phyloP scores from a whole-genome alignment of 2,888 invertebrate genomes.

The Cotesia congregata region DNA sequence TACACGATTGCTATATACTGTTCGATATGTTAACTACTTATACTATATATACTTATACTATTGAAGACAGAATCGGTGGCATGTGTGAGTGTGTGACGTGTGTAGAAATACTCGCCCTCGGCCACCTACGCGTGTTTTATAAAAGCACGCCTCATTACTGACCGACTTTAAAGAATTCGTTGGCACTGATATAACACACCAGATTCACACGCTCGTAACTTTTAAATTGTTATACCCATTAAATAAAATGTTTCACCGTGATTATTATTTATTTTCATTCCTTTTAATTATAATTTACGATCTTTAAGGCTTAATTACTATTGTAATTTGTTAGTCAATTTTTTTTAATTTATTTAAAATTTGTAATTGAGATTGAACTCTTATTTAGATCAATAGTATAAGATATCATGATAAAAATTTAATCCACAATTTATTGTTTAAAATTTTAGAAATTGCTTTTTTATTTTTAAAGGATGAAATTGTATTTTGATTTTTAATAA shows the following conservation, averaged over 20 bases:
- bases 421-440: too few relatives aligned
- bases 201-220: constrained; percentile 53
- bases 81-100: constrained; percentile 44
- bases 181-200: constrained; percentile 18
- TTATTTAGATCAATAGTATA: too few relatives aligned
- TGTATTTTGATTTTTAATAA: too few relatives aligned
- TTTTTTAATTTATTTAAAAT: too few relatives aligned
- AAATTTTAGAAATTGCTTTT: too few relatives aligned
- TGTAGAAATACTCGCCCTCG: constrained; percentile 53
- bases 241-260: background rate
- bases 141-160: constrained; percentile 51
- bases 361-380: too few relatives aligned
- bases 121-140: constrained; percentile 58
- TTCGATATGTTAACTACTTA: background rate
- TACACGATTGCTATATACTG: background rate
- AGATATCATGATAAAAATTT: too few relatives aligned
- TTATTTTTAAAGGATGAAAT: too few relatives aligned
- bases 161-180: constrained; percentile 39
- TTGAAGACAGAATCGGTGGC: background rate
- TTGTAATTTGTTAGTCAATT: too few relatives aligned
- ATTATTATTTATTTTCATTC: background rate
- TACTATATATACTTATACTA: background rate
- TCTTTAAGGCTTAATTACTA: too few relatives aligned
- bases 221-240: constrained; percentile 6
- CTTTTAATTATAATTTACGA: constrained; percentile 47